Evolutionary conservation across 1,140 invertebrate species (phyloP).

Genomic region (Cyrtorhinus lividipennis): DNA sequence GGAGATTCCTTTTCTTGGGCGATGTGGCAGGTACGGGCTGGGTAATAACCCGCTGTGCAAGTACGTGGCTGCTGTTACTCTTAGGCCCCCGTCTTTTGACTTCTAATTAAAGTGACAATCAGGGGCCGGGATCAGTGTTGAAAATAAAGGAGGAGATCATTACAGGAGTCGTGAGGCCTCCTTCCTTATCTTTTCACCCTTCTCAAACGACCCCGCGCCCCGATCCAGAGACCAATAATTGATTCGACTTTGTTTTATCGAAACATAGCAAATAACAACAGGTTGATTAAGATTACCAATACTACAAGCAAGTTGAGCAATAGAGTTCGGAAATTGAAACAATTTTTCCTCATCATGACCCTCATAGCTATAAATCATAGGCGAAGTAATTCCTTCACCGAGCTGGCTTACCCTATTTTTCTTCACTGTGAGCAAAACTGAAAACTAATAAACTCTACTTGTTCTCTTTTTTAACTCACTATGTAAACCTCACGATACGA

Average conservation of each 20-base stretch:
- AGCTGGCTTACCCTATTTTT: too few relatives aligned
- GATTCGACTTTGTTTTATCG: slow-evolving; percentile 7
- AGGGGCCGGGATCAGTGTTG: slow-evolving; percentile 15
- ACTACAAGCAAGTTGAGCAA: too few relatives aligned
- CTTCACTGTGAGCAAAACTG: too few relatives aligned
- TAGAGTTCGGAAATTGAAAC: too few relatives aligned
- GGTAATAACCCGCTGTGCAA: background rate
- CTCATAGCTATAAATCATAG: too few relatives aligned
- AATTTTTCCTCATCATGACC: too few relatives aligned
- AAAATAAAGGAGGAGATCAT: slow-evolving; percentile 16
- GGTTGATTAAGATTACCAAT: slow-evolving; percentile 14
- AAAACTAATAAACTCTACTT: too few relatives aligned
- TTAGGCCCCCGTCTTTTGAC: slow-evolving; percentile 9
- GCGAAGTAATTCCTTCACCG: too few relatives aligned
- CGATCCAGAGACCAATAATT: slow-evolving; percentile 10
- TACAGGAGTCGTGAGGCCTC: slow-evolving; percentile 12
- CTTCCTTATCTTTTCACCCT: background rate
- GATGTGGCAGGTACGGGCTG: background rate
- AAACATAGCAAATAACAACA: slow-evolving; percentile 14
- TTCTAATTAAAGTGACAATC: slow-evolving; percentile 16
- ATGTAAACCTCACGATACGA: too few relatives aligned
- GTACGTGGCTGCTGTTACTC: slow-evolving; percentile 7
- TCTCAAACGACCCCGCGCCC: background rate
- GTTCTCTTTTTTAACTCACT: too few relatives aligned
- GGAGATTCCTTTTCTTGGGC: background rate